Evolutionary conservation across 2,113 vertebrate species (phyloP).

Genomic region (Tiliqua scincoides): DNA sequence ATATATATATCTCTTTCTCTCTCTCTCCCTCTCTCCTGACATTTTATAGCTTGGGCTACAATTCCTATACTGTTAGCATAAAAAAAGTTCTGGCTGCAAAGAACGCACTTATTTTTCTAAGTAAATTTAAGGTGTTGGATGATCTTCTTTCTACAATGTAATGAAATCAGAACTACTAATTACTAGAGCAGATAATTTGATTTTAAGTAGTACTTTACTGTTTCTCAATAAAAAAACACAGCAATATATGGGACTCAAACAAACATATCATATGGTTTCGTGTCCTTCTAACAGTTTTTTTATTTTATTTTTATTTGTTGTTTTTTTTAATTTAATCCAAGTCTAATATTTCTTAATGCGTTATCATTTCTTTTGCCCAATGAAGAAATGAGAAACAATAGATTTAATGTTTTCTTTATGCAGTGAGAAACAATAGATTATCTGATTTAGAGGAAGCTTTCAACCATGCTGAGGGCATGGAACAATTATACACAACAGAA

Average conservation of each 20-base stretch:
- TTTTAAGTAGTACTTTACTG: background rate
- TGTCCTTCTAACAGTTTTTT: no score
- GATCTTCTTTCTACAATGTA: background rate
- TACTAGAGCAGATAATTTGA: background rate
- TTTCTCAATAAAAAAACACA: background rate
- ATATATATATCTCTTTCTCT: background rate
- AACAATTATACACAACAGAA: background rate
- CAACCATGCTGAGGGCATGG: background rate
- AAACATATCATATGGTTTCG: background rate
- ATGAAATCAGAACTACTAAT: background rate
- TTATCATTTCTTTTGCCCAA: background rate
- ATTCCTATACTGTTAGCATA: conserved; percentile 36
- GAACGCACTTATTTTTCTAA: conserved; percentile 11
- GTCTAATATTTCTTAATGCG: background rate
- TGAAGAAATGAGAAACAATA: background rate
- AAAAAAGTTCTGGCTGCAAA: conserved; percentile 4
- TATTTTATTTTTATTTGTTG: no score
- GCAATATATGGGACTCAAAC: background rate
- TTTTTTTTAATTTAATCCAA: background rate
- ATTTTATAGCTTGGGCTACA: conserved; percentile 36
- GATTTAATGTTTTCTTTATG: background rate
- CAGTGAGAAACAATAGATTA: background rate
- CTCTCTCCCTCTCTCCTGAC: no score
- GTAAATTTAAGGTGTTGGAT: conserved; percentile 25
- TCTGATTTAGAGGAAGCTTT: background rate